Evolutionary conservation across 2,888 invertebrate species (phyloP).

Genomic region (Didymodactylos carnosus): DNA sequence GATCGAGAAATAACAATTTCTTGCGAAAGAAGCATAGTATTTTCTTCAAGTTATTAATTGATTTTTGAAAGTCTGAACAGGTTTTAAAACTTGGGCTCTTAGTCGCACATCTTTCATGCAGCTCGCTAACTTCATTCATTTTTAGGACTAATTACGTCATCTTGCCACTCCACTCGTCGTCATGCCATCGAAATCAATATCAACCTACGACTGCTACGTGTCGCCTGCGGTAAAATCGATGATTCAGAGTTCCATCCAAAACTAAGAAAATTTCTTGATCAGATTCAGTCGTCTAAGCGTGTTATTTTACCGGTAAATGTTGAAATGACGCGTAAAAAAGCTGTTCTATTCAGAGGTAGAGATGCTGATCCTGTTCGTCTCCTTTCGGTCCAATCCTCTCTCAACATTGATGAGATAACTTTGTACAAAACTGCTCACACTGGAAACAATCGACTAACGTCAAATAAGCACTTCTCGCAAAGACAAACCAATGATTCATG

Average conservation of each 20-base stretch:
- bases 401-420: neutral
- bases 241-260: neutral
- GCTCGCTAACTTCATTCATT: too few relatives aligned
- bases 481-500: neutral
- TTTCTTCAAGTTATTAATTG: too few relatives aligned
- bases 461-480: neutral
- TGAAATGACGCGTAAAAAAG: neutral
- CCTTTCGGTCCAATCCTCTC: neutral
- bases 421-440: neutral
- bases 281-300: neutral
- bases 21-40: too few relatives aligned
- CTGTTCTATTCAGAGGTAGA: neutral
- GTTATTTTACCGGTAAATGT: neutral
- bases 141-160: neutral
- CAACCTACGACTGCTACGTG: neutral
- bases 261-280: neutral
- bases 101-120: too few relatives aligned
- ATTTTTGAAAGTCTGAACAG: too few relatives aligned
- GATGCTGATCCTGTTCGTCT: neutral
- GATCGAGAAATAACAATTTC: too few relatives aligned
- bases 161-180: neutral
- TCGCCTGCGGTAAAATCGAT: neutral
- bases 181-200: neutral
- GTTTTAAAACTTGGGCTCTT: too few relatives aligned
- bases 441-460: neutral